Percentiles rank a stretch among this genome's conserved stretches.
Conservation (phyloP, 2,113 vertebrate genomes). For the Zapus hudsonius region DNA sequence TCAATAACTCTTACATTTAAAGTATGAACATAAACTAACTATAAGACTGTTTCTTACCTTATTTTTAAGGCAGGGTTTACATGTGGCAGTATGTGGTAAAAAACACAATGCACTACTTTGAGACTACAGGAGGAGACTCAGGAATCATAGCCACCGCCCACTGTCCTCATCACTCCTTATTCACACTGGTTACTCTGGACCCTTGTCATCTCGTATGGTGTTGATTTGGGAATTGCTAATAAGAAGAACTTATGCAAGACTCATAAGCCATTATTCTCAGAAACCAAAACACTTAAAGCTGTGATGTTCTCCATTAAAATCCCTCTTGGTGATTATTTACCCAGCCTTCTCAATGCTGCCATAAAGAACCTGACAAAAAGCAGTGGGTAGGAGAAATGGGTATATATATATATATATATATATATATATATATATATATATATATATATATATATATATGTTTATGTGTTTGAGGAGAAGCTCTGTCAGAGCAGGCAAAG, state of each 20-base stretch:
- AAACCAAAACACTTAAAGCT: not conserved
- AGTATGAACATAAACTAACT: not conserved
- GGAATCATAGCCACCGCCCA: not conserved
- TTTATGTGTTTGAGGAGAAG: no score
- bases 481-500: no score
- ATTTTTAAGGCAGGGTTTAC: not conserved
- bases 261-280: not conserved
- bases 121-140: not conserved
- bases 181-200: not conserved
- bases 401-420: no score
- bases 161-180: not conserved
- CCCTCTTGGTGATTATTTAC: no score
- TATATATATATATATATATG: no score
- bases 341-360: no score
- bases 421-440: no score
- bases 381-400: no score
- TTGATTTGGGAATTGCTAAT: not conserved
- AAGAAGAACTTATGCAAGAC: not conserved
- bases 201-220: no score
- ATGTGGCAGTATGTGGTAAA: not conserved
- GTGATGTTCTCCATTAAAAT: no score
- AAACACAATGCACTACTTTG: not conserved
- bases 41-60: not conserved
- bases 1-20: not conserved
- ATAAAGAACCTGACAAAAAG: no score